Base-by-base conservation (phyloP, 2,797 vertebrate genomes). In the Kryptopterus vitreolus region DNA sequence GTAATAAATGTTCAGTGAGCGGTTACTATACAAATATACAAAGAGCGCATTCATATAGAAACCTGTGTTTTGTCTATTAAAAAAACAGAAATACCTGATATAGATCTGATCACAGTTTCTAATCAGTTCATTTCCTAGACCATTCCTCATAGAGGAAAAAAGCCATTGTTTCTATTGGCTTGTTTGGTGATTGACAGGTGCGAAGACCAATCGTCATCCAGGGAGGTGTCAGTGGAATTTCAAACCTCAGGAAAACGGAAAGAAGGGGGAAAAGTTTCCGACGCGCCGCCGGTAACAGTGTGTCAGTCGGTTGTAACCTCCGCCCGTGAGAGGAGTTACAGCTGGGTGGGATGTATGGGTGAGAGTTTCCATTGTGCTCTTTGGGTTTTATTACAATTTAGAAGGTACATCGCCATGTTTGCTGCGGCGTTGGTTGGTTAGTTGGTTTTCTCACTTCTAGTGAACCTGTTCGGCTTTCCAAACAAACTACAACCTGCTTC, bases 231-330 rank as follows among this genome's bases (percentile, higher is more conserved):
- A 59, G 4, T 15, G 58, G 77, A 76, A 82, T 83, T 86, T 86
- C 81, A 83, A 86, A 86, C 74, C 69, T 76, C 74, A 85, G 86
- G 84, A 84, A 84, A 84, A 80, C 57, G 84, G 78, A 79, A 79
- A 81, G 59, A 62, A 58, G 52, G 31, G 26, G 24, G 50, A 65
- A 84, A 82, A 69, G 55, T 83, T 86, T 66, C 82, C 62, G 7
- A 43, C 66, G 73, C 61, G 59, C 76, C 81, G 63, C 76, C 81
- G 63, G 82, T 80, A 65, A 71, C 35, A 52, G 24, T 31, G 52
- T 72, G 72, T 52, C 71, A 38, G 65, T 46, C 75, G 24, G 29
- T 29, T 46, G 26, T 61, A 46, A 24, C 38, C 53, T 78, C 38
- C 65, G 53, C 35, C 53, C 0, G 10, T 20, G 18, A 61, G 72